Conservation (phyloP, 1,140 invertebrate genomes). For the Mamestra configurata region DNA sequence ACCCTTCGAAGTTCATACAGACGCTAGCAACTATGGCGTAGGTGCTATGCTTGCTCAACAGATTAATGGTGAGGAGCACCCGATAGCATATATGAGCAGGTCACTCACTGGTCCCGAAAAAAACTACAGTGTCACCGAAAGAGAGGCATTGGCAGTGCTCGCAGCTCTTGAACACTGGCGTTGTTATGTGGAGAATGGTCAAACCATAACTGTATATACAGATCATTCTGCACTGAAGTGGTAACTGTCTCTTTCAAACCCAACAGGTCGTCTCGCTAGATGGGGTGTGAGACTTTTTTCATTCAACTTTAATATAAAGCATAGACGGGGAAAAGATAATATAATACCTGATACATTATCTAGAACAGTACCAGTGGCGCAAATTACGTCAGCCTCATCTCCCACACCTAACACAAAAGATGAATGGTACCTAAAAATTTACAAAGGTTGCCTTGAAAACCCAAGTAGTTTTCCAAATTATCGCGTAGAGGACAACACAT, state of each 20-base stretch:
- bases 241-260: slow-evolving; percentile 55
- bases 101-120: background rate
- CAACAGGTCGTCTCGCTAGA: slow-evolving; percentile 53
- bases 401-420: background rate
- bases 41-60: slow-evolving; percentile 37
- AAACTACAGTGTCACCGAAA: background rate
- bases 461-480: background rate
- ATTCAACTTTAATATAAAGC: slow-evolving; percentile 54
- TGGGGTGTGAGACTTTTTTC: slow-evolving; percentile 54
- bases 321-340: slow-evolving; percentile 52
- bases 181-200: slow-evolving; percentile 30
- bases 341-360: slow-evolving; percentile 53
- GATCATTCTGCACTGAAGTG: slow-evolving; percentile 57
- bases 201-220: slow-evolving; percentile 35
- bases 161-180: slow-evolving; percentile 25
- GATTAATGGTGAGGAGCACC: background rate
- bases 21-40: slow-evolving; percentile 49
- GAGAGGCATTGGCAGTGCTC: background rate
- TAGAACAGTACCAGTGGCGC: slow-evolving; percentile 19
- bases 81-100: background rate
- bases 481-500: background rate
- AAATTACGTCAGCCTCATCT: background rate
- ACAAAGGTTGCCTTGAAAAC: background rate
- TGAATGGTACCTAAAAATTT: background rate
- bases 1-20: slow-evolving; percentile 62